Conservation (phyloP, 2,888 invertebrate species). For the Dryobota labecula region DNA sequence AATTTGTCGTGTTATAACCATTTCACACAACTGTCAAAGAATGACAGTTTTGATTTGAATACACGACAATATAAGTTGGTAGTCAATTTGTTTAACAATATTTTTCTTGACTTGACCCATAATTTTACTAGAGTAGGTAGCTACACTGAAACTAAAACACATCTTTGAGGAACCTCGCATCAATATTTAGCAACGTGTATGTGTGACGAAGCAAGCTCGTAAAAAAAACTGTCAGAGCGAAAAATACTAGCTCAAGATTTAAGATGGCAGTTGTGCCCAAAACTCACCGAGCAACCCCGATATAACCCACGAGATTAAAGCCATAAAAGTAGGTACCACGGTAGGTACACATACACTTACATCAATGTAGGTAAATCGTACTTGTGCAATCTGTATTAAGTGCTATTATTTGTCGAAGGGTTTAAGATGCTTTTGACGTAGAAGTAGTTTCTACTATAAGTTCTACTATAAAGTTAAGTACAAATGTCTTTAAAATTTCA, state of each 20-base stretch:
- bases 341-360: slow-evolving; percentile 14
- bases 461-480: too few relatives aligned
- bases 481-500: background rate
- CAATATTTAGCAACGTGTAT: slow-evolving; percentile 31
- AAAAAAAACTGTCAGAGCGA: slow-evolving; percentile 37
- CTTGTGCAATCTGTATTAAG: slow-evolving; percentile 30
- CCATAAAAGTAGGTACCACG: slow-evolving; percentile 37
- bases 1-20: too few relatives aligned
- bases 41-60: background rate
- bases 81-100: background rate
- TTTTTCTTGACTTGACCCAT: too few relatives aligned
- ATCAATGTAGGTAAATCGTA: slow-evolving; percentile 19
- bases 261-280: slow-evolving; percentile 10
- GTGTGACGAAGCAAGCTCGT: slow-evolving; percentile 19
- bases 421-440: background rate
- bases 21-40: background rate
- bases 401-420: background rate
- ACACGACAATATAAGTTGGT: too few relatives aligned
- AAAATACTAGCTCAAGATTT: slow-evolving; percentile 30
- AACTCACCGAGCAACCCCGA: slow-evolving; percentile 23
- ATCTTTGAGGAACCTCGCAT: background rate
- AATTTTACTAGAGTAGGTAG: background rate
- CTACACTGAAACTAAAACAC: background rate
- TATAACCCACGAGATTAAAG: slow-evolving; percentile 43
- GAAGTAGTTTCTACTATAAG: too few relatives aligned